Conservation (phyloP, 2,888 invertebrate species). For the Tetragonula carbonaria region DNA sequence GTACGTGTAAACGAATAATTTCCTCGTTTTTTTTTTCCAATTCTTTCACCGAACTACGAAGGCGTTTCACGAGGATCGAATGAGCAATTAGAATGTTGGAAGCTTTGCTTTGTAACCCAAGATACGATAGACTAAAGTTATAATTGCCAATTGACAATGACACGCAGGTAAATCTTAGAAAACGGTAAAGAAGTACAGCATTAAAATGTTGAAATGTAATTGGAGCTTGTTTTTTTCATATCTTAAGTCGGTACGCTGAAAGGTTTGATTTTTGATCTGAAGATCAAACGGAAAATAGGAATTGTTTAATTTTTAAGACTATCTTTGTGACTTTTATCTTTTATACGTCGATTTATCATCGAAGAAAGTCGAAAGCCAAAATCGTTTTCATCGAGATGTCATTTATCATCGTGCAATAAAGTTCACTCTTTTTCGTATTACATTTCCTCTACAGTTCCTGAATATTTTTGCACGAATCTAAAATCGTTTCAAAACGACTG, state of each 20-base stretch:
- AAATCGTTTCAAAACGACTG: conserved; percentile 2
- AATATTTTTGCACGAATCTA: conserved; percentile 4
- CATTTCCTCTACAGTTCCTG: conserved; percentile 34
- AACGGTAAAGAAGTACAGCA: too few relatives aligned
- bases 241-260: neutral
- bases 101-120: neutral
- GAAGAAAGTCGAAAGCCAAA: neutral
- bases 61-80: neutral
- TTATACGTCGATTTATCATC: neutral
- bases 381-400: neutral
- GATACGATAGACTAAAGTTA: neutral
- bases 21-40: conserved; percentile 6
- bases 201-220: neutral
- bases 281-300: neutral
- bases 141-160: neutral
- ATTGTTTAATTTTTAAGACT: neutral
- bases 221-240: neutral
- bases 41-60: neutral
- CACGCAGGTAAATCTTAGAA: neutral
- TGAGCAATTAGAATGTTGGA: neutral
- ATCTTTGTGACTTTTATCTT: neutral
- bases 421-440: conserved; percentile 44
- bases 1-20: conserved; percentile 7
- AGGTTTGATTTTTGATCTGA: neutral
- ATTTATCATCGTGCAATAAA: conserved; percentile 44